phyloP scores from a whole-genome alignment of 2,113 vertebrate species.

The Dipodomys merriami region DNA sequence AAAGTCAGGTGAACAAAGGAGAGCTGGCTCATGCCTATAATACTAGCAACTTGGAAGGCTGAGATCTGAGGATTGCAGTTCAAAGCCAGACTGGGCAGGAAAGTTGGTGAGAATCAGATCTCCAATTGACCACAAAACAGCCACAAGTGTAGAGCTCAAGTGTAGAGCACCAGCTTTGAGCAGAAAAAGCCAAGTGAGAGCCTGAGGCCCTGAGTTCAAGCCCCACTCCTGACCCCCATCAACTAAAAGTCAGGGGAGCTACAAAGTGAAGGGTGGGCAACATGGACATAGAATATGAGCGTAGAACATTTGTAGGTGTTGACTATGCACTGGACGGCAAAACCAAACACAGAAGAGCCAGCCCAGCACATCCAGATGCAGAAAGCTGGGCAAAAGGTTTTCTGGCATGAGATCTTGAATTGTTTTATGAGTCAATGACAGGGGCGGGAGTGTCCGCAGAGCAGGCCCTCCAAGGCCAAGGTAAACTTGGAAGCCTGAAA shows the following conservation, averaged over 20 bases:
- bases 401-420: not conserved
- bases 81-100: too few relatives aligned
- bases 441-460: not conserved
- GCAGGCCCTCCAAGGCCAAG: not conserved
- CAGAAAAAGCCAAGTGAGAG: too few relatives aligned
- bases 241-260: not conserved
- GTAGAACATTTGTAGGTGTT: not conserved
- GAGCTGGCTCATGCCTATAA: too few relatives aligned
- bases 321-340: not conserved
- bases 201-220: too few relatives aligned
- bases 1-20: not conserved
- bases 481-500: slow-evolving; percentile 7
- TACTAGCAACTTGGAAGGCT: too few relatives aligned
- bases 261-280: not conserved
- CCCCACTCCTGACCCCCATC: too few relatives aligned
- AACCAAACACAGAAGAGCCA: not conserved
- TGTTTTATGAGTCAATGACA: not conserved
- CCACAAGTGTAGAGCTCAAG: too few relatives aligned
- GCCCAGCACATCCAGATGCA: not conserved
- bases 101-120: too few relatives aligned
- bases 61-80: too few relatives aligned
- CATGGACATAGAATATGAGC: not conserved
- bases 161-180: too few relatives aligned
- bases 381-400: not conserved
- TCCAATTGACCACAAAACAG: too few relatives aligned